Conservation (phyloP, 1,140 invertebrate species). For the Musca vetustissima region DNA sequence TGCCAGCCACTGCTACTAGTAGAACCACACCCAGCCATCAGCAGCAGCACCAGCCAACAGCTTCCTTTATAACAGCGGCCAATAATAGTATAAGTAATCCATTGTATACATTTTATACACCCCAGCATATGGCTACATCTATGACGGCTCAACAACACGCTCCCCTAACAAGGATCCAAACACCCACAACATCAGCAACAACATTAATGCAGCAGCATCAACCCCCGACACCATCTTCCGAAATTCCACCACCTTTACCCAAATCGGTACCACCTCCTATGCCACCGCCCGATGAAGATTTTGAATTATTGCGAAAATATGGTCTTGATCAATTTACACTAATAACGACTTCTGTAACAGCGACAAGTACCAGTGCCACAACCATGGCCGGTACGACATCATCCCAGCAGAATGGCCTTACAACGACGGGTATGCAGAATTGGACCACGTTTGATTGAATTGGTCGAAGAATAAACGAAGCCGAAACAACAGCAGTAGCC, state of each 20-base stretch:
- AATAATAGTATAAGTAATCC: conserved; percentile 59
- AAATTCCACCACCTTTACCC: conserved; percentile 37
- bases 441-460: conserved; percentile 53
- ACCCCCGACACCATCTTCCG: conserved; percentile 28
- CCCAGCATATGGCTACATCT: conserved; percentile 41
- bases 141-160: conserved; percentile 10
- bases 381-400: conserved; percentile 25
- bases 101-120: conserved; percentile 63
- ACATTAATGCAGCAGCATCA: conserved; percentile 9
- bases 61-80: background rate
- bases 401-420: background rate
- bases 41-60: no score
- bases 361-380: conserved; percentile 30
- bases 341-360: conserved; percentile 30
- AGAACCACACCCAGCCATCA: no score
- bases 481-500: no score
- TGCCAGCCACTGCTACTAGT: conserved; percentile 51
- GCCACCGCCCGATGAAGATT: conserved; percentile 54
- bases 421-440: conserved; percentile 41
- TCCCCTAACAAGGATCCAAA: background rate
- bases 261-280: conserved; percentile 32
- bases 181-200: background rate
- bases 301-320: conserved; percentile 61
- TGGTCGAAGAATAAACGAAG: no score
- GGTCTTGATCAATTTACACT: conserved; percentile 58